Conservation (phyloP, 2,113 vertebrate species). For the Hemiprocne comata region DNA sequence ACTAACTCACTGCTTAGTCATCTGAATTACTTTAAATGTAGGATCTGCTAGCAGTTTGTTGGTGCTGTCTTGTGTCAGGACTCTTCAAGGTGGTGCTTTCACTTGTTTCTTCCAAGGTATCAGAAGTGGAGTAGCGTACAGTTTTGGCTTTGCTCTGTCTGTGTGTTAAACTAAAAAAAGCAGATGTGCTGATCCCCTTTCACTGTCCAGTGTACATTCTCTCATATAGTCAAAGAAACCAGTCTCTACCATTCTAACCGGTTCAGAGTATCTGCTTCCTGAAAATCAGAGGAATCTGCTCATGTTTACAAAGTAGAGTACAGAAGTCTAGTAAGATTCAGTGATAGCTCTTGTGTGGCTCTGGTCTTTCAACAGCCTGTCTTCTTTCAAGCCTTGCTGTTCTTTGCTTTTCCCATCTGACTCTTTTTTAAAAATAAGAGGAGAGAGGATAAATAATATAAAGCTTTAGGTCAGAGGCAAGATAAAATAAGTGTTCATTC, state of each 20-base stretch:
- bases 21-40: background rate
- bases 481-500: background rate
- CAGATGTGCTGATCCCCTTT: background rate
- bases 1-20: slow-evolving; percentile 44
- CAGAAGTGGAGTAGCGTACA: background rate
- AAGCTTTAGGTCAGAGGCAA: background rate
- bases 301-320: background rate
- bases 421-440: background rate
- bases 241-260: background rate
- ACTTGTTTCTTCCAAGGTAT: background rate
- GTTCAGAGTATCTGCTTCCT: background rate
- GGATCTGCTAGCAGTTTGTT: background rate
- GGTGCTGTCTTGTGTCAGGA: background rate
- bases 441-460: background rate
- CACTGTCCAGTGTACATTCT: background rate
- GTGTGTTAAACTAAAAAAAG: background rate
- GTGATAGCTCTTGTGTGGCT: background rate
- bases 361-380: slow-evolving; percentile 5
- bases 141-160: background rate
- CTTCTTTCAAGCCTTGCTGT: background rate
- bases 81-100: background rate
- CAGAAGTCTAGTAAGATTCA: slow-evolving; percentile 14
- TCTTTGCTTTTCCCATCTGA: background rate
- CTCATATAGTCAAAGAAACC: background rate
- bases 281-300: slow-evolving; percentile 23